Percentiles rank a stretch among this genome's conserved stretches.
These are phyloP conservation scores for Trisateles emortualis DNA, from an alignment of 2,888 invertebrate genomes.

Conservation along the genomic window DNA sequence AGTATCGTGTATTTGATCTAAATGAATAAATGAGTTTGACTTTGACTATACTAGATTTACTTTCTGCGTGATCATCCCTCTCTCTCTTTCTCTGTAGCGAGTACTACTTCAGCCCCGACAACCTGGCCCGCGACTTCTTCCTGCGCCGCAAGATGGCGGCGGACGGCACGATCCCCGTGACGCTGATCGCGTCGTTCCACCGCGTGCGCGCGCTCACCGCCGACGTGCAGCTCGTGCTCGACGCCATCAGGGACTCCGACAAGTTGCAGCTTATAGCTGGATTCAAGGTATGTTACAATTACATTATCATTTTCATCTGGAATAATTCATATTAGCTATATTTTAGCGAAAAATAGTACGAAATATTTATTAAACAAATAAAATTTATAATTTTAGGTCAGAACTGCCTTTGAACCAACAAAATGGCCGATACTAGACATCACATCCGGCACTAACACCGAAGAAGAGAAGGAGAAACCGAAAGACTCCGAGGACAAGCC, in stretches of 20 bases:
- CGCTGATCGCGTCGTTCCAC: slow-evolving; percentile 98
- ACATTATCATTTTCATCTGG: too few species aligned
- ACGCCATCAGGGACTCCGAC: slow-evolving; percentile 94
- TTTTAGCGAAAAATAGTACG: too few species aligned
- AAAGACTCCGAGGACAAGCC: slow-evolving; percentile 32
- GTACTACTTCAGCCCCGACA: slow-evolving; percentile 99
- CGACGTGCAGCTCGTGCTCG: slow-evolving; percentile 93
- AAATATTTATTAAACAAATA: neutral
- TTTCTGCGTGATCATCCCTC: too few species aligned
- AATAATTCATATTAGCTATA: neutral
- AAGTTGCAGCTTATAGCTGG: slow-evolving; percentile 93
- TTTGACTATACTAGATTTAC: neutral
- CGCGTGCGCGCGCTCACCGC: slow-evolving; percentile 95
- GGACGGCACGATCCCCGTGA: slow-evolving; percentile 97
- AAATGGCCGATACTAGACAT: slow-evolving; percentile 95
- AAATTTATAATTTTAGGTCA: slow-evolving; percentile 85
- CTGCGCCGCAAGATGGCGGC: slow-evolving; percentile 98
- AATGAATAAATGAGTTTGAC: too few species aligned
- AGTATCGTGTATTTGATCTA: too few species aligned
- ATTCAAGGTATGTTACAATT: slow-evolving; percentile 87
- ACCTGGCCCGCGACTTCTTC: slow-evolving; percentile 98
- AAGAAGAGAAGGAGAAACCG: slow-evolving; percentile 55
- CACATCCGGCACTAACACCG: slow-evolving; percentile 48
- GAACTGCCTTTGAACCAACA: slow-evolving; percentile 93
- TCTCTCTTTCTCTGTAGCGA: slow-evolving; percentile 90